phyloP scores from a whole-genome alignment of 2,113 vertebrate species.

The Solenodon paradoxus region DNA sequence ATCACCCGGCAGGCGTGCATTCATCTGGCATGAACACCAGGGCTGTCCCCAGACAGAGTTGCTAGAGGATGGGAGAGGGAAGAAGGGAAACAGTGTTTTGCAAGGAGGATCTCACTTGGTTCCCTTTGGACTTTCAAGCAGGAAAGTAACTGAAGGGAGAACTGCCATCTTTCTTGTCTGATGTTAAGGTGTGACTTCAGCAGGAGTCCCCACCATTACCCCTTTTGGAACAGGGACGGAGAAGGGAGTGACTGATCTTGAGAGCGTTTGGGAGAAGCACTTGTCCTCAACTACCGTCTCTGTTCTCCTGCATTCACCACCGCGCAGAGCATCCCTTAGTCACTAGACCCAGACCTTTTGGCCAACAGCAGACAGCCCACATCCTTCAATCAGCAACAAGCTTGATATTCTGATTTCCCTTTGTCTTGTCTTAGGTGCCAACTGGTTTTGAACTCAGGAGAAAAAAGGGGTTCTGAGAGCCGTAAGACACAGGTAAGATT shows the following conservation, averaged over 20 bases:
- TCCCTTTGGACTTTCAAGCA: not conserved
- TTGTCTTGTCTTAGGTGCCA: constrained; percentile 2
- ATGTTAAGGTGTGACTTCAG: no score
- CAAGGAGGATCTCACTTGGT: not conserved
- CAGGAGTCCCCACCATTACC: no score
- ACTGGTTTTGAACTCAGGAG: not conserved
- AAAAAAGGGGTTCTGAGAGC: not conserved
- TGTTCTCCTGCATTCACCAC: not conserved
- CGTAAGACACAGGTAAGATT: not conserved
- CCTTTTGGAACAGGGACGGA: not conserved
- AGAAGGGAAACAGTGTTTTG: not conserved
- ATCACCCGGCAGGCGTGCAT: constrained; percentile 55
- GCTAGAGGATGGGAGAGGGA: not conserved
- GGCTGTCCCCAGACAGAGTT: not conserved
- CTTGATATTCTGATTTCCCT: not conserved
- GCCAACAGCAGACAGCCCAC: not conserved
- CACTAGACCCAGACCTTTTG: not conserved
- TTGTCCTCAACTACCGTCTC: not conserved
- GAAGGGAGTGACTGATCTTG: not conserved
- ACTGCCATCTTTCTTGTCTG: not conserved
- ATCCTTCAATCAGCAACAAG: not conserved
- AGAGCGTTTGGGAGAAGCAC: not conserved
- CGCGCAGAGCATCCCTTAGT: not conserved
- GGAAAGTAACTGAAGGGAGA: not conserved
- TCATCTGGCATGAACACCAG: constrained; percentile 65